phyloP scores from a whole-genome alignment of 2,888 invertebrate genomes.

The Mesoligia furuncula region DNA sequence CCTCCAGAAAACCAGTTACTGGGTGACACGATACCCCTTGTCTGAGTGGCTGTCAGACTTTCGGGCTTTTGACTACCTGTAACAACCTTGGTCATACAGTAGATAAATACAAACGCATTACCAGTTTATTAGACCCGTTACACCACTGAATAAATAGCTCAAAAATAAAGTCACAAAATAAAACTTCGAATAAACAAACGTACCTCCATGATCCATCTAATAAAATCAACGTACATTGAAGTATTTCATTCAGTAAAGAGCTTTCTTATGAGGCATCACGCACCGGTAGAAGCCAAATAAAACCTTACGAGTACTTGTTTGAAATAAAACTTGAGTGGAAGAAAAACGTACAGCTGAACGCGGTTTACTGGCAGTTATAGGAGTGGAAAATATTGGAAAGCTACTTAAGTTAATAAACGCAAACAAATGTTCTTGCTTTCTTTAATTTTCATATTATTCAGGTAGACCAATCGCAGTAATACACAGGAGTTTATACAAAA shows the following conservation, averaged over 20 bases:
- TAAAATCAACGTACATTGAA: slow-evolving; percentile 38
- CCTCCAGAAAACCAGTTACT: not conserved
- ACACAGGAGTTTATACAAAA: not conserved
- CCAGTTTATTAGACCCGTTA: not conserved
- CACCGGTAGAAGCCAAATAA: slow-evolving; percentile 40
- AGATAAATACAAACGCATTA: not conserved
- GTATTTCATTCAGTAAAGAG: slow-evolving; percentile 66
- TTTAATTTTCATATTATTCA: too few relatives aligned
- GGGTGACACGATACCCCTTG: not conserved
- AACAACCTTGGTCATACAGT: not conserved
- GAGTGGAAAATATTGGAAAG: slow-evolving; percentile 17
- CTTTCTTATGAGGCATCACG: slow-evolving; percentile 57
- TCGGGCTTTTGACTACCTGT: not conserved
- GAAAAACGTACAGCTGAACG: slow-evolving; percentile 11
- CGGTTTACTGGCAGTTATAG: not conserved
- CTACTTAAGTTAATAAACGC: not conserved
- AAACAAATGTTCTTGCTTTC: too few relatives aligned
- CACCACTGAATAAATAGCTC: not conserved
- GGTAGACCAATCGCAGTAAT: not conserved
- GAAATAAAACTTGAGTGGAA: slow-evolving; percentile 26
- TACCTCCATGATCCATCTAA: slow-evolving; percentile 8
- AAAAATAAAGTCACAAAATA: not conserved
- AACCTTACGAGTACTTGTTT: slow-evolving; percentile 36
- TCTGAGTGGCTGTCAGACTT: not conserved
- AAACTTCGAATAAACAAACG: slow-evolving; percentile 15